A percentile compares a stretch with the other conserved stretches of the same genome.
Evolutionary conservation across 2,888 invertebrate species (phyloP).

Genomic region (Ferrisia virgata): DNA sequence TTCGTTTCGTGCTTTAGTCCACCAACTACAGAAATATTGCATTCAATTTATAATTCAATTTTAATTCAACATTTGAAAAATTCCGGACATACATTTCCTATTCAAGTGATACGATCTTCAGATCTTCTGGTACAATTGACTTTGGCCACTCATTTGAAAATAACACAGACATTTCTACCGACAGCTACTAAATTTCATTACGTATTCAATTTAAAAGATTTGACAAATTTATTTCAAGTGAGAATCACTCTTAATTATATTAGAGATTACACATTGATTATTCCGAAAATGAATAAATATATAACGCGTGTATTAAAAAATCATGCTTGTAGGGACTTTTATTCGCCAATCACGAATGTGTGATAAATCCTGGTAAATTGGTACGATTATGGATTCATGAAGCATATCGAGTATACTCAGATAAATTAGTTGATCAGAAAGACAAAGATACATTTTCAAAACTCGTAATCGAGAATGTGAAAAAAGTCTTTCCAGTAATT

Average conservation of each 20-base stretch:
- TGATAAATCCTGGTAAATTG: constrained; percentile 67
- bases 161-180: constrained; percentile 76
- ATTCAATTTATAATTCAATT: constrained; percentile 80
- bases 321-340: constrained; percentile 68
- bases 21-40: constrained; percentile 75
- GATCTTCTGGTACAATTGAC: constrained; percentile 68
- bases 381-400: constrained; percentile 88
- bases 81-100: constrained; percentile 65
- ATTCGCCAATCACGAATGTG: constrained; percentile 73
- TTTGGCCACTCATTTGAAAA: constrained; percentile 71
- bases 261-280: too few species aligned
- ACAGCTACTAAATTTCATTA: constrained; percentile 95
- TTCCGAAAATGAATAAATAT: background rate
- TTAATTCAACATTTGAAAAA: constrained; percentile 70
- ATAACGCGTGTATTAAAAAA: background rate
- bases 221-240: constrained; percentile 92
- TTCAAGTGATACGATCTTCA: constrained; percentile 60
- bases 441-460: constrained; percentile 74
- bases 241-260: background rate
- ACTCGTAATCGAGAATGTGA: constrained; percentile 69
- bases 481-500: constrained; percentile 60
- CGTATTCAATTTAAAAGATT: constrained; percentile 84
- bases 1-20: constrained; percentile 60
- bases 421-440: constrained; percentile 78
- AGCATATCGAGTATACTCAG: constrained; percentile 83